Evolutionary conservation across 1,140 invertebrate species (phyloP), one percentile per base, ranked within the genome.

Genomic region (Thalassaphorura encarpata): DNA sequence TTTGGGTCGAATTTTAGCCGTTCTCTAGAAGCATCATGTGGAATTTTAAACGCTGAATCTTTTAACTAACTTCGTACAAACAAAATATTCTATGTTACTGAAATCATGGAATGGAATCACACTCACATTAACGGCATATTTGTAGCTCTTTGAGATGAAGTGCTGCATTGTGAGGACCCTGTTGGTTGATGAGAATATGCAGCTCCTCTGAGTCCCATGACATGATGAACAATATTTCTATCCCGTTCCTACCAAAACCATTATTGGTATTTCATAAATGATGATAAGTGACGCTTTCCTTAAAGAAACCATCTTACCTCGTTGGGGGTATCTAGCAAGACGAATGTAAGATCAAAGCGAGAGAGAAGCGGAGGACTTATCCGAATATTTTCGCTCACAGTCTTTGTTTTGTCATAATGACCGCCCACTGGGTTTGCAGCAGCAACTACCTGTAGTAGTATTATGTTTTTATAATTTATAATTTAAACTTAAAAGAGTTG

Each of bases 281-380:
- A 40, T 46, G 6, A 24, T 27, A 47, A 27, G n/a, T 52, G 16
- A 29, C 11, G 4, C 31, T 24, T 3, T 18, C 26, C 24, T 16
- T 15, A 6, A n/a, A 62, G 33, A 54, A 46, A 47, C 23, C 50
- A 33, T 33, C 56, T 68, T 70, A 80, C 83, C 73, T 78, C 80
- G 75, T 91, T 80, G 18, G 90, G 86, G 69, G 81, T 78, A 73
- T 97, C 94, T 8, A 95, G 67, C 11, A 97, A 73, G 50, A 97
- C 84, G 70, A 95, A 97, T 36, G 94, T 82, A 40, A 97, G 73
- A 75, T 97, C 92, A 74, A 97, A 97, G 72, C 93, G 76, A 3
- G 89, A 94, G 3, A 97, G 70, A 45, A 97, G 73, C 2, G 92
- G 81, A 26, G 83, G 79, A 58, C 82, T 83, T 59, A 97, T 81